A percentile compares a stretch with the other conserved stretches of the same genome.
Conservation (phyloP, 2,888 invertebrate genomes). For the Pandemis heparana region DNA sequence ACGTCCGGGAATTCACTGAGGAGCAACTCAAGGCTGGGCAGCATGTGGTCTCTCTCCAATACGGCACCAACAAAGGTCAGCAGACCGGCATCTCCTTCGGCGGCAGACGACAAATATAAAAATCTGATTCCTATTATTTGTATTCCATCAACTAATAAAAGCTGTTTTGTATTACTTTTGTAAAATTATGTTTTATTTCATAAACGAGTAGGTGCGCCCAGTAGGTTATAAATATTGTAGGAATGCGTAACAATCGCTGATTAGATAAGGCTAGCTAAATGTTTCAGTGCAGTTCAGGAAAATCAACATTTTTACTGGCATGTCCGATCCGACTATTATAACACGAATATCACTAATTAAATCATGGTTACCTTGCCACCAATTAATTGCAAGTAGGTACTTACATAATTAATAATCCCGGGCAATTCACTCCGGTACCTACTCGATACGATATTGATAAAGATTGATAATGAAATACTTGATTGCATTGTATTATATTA, state of each 20-base stretch:
- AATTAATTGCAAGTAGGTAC: slow-evolving; percentile 7
- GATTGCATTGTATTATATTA: slow-evolving; percentile 28
- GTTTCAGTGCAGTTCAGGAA: slow-evolving; percentile 46
- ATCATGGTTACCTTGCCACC: not conserved
- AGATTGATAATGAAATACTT: slow-evolving; percentile 17
- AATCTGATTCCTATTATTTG: slow-evolving; percentile 51
- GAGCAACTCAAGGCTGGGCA: slow-evolving; percentile 97
- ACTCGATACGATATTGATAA: slow-evolving; percentile 25
- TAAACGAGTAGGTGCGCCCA: slow-evolving; percentile 56
- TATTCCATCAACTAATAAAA: slow-evolving; percentile 51
- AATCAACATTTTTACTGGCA: not conserved
- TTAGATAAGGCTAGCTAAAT: slow-evolving; percentile 58
- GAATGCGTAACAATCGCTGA: slow-evolving; percentile 51
- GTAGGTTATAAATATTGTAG: slow-evolving; percentile 46
- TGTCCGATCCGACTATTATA: not conserved
- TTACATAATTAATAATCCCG: slow-evolving; percentile 7
- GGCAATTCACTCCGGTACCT: not conserved
- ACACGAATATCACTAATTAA: not conserved
- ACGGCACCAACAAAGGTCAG: slow-evolving; percentile 98
- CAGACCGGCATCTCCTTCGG: slow-evolving; percentile 98
- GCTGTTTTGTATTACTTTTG: slow-evolving; percentile 56
- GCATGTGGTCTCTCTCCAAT: slow-evolving; percentile 96
- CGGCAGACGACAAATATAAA: slow-evolving; percentile 97
- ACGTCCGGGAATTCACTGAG: slow-evolving; percentile 96
- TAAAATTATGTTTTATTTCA: slow-evolving; percentile 67